Conservation (phyloP, 2,888 invertebrate species). For the Megamerina dolium region DNA sequence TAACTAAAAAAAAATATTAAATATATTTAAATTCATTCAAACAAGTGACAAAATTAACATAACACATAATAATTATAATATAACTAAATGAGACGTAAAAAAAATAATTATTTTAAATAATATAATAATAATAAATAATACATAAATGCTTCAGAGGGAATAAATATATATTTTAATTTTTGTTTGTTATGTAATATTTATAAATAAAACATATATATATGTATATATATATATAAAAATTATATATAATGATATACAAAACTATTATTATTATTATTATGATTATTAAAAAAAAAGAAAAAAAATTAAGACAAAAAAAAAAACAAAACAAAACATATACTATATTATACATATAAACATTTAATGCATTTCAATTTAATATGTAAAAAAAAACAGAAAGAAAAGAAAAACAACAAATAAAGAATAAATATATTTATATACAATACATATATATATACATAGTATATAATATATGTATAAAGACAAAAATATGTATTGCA, state of each 20-base stretch:
- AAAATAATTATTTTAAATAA: no score
- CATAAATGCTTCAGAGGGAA: conserved; percentile 34
- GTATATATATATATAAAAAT: conserved; percentile 33
- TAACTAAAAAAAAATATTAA: conserved; percentile 23
- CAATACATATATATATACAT: conserved; percentile 22
- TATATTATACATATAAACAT: conserved; percentile 24
- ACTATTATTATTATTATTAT: no score
- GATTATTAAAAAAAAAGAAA: no score
- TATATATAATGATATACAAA: no score
- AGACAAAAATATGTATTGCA: no score
- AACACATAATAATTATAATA: no score
- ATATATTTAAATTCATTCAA: conserved; percentile 10
- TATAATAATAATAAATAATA: conserved; percentile 17
- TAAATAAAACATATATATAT: no score
- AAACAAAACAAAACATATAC: conserved; percentile 21
- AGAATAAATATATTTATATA: conserved; percentile 18
- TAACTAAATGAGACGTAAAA: conserved; percentile 13
- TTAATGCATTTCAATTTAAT: conserved; percentile 37
- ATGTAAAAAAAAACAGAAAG: conserved; percentile 33
- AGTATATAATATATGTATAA: no score
- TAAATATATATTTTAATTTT: no score
- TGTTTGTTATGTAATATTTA: conserved; percentile 39
- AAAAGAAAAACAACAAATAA: conserved; percentile 11
- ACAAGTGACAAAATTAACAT: no score
- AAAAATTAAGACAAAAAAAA: no score